A percentile compares a stretch with the other conserved stretches of the same genome.
Conservation (phyloP, 2,113 vertebrate genomes). For the Parus major region DNA sequence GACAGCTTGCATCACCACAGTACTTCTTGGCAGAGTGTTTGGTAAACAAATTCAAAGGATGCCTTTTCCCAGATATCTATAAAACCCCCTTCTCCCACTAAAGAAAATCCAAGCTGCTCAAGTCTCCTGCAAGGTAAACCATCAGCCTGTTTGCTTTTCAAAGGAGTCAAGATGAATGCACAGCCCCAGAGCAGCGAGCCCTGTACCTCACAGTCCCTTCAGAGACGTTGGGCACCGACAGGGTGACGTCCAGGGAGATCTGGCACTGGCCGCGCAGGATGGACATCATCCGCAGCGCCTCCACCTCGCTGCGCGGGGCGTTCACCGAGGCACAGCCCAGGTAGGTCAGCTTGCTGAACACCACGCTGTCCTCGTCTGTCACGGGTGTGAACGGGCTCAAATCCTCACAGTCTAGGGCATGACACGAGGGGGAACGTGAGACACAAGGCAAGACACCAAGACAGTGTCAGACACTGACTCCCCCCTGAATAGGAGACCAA, state of each 20-base stretch:
- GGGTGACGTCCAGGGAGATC: slow-evolving; percentile 90
- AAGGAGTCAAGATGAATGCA: not conserved
- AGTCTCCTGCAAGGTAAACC: not conserved
- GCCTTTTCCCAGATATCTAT: not conserved
- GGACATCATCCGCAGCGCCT: slow-evolving; percentile 96
- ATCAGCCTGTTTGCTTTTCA: not conserved
- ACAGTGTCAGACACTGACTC: not conserved
- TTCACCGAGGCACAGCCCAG: slow-evolving; percentile 96
- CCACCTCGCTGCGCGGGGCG: slow-evolving; percentile 94
- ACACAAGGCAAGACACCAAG: not conserved
- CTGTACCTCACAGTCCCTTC: slow-evolving; percentile 94
- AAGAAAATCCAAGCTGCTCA: not conserved
- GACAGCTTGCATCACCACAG: not conserved
- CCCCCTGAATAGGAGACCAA: not conserved
- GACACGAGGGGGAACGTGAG: not conserved
- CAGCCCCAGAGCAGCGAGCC: not conserved
- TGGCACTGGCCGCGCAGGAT: slow-evolving; percentile 94
- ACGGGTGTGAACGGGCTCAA: slow-evolving; percentile 87
- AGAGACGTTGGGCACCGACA: slow-evolving; percentile 95
- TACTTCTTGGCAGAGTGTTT: not conserved
- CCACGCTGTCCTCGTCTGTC: slow-evolving; percentile 93
- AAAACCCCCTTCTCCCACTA: not conserved
- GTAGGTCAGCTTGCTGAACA: slow-evolving; percentile 98
- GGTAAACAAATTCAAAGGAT: not conserved
- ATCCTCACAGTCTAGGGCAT: slow-evolving; percentile 67